Percentiles rank a stretch among this genome's conserved stretches.
phyloP scores from a whole-genome alignment of 2,888 invertebrate genomes.

The Sarcophaga carnaria region DNA sequence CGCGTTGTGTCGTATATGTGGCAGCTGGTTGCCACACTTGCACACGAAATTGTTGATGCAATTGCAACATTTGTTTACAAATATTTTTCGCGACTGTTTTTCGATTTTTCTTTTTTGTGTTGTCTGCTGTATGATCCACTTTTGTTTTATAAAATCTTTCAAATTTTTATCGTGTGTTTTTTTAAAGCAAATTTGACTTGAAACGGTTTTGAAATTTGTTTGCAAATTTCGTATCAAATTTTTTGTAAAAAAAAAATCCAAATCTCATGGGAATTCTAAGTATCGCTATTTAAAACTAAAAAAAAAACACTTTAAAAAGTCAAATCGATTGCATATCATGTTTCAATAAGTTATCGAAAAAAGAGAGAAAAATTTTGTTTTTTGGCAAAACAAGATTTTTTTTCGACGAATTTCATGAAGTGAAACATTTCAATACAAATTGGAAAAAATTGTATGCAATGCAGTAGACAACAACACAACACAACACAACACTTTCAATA shows the following conservation, averaged over 20 bases:
- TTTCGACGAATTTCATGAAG: neutral
- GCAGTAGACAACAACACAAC: neutral
- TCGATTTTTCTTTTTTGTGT: neutral
- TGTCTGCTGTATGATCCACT: constrained; percentile 40
- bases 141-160: constrained; percentile 1
- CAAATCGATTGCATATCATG: constrained; percentile 39
- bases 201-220: constrained; percentile 57
- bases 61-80: too few species aligned
- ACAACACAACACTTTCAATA: too few species aligned
- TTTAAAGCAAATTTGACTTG: neutral
- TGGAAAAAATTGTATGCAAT: neutral
- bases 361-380: neutral
- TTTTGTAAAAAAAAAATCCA: constrained; percentile 18
- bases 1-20: too few species aligned
- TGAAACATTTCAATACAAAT: neutral
- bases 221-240: constrained; percentile 49
- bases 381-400: constrained; percentile 65
- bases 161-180: neutral
- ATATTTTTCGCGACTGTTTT: too few species aligned
- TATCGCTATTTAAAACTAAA: too few species aligned
- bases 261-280: constrained; percentile 63
- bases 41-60: too few species aligned
- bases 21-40: too few species aligned
- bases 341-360: neutral
- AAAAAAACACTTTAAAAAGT: constrained; percentile 52